These are phyloP conservation scores for Nymphicus hollandicus DNA, from an alignment of 2,113 vertebrate genomes.

Conservation along the genomic window DNA sequence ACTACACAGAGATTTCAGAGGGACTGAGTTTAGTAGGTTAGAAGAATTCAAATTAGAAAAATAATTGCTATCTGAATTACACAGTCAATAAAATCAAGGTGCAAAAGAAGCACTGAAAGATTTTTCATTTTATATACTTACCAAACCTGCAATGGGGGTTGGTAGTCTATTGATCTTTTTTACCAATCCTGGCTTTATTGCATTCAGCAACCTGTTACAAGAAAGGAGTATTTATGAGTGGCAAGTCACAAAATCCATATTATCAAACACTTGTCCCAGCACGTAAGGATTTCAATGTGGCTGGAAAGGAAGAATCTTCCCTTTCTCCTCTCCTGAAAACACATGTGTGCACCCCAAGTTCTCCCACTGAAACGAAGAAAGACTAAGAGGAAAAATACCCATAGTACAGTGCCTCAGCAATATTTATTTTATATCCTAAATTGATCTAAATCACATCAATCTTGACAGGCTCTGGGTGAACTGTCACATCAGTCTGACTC, in stretches of 20 bases:
- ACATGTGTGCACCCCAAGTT: background rate
- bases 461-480: background rate
- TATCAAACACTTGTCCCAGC: background rate
- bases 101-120: constrained; percentile 31
- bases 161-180: constrained; percentile 96
- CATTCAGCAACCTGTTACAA: constrained; percentile 88
- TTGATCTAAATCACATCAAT: background rate
- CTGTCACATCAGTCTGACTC: background rate
- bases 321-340: background rate
- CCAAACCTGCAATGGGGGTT: constrained; percentile 92
- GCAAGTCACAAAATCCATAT: constrained; percentile 3
- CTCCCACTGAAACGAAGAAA: background rate
- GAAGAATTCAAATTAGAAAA: constrained; percentile 22
- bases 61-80: constrained; percentile 9
- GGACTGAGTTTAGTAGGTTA: background rate
- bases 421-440: background rate
- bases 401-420: background rate
- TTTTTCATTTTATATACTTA: constrained; percentile 77
- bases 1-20: background rate
- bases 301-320: background rate
- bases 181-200: constrained; percentile 91
- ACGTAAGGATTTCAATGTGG: background rate
- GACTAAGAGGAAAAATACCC: background rate
- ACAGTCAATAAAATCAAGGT: constrained; percentile 6
- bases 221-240: constrained; percentile 47